Percentiles rank a stretch among this genome's conserved stretches.
Conservation (phyloP, 2,888 invertebrate species). For the Orchesella flavescens region DNA sequence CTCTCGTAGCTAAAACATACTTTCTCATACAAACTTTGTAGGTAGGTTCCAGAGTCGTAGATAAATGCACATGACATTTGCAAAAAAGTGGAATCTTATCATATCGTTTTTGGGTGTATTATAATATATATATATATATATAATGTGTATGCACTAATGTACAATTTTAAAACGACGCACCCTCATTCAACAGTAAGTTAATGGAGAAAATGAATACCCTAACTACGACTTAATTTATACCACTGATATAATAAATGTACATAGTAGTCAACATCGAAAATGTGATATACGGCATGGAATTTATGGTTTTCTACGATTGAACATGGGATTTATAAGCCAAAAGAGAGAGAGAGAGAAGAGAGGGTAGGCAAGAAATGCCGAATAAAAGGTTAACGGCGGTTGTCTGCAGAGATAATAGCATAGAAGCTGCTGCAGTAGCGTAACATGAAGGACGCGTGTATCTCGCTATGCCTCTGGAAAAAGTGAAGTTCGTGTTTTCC, state of each 20-base stretch:
- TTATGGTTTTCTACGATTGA: not conserved
- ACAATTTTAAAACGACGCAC: not conserved
- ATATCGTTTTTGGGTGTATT: too few relatives aligned
- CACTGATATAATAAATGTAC: not conserved
- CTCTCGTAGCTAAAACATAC: too few relatives aligned
- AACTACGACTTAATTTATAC: not conserved
- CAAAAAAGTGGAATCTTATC: too few relatives aligned
- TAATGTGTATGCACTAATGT: too few relatives aligned
- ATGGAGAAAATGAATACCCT: not conserved
- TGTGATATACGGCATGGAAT: too few relatives aligned
- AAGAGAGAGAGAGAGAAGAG: not conserved
- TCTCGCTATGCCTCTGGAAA: not conserved
- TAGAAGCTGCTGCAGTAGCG: slow-evolving; percentile 7
- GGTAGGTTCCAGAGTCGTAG: too few relatives aligned
- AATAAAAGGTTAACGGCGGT: slow-evolving; percentile 49
- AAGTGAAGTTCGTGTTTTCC: not conserved
- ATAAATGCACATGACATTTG: too few relatives aligned
- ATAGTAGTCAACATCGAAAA: too few relatives aligned
- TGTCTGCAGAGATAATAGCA: slow-evolving; percentile 3
- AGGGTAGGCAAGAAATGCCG: slow-evolving; percentile 21
- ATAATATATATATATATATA: too few relatives aligned
- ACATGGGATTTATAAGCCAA: not conserved
- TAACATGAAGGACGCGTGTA: not conserved
- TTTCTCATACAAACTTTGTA: too few relatives aligned
- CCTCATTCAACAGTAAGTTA: not conserved